phyloP scores from a whole-genome alignment of 1,140 invertebrate genomes.

The Globodera ellingtonae region DNA sequence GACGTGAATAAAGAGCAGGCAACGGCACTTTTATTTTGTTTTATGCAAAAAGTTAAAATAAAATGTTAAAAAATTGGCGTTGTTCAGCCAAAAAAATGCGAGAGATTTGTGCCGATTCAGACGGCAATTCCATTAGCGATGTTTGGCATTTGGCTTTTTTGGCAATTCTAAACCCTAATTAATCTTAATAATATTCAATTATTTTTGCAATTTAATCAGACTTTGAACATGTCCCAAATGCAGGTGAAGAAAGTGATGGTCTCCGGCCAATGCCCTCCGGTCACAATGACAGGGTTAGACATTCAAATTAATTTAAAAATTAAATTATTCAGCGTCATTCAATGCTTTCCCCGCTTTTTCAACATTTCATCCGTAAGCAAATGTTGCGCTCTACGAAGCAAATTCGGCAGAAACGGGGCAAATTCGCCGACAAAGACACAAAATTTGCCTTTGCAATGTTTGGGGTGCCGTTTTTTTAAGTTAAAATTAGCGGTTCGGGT shows the following conservation, averaged over 20 bases:
- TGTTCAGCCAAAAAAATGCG: no score
- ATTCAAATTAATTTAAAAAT: not conserved
- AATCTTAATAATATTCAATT: no score
- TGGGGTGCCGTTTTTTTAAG: conserved; percentile 12
- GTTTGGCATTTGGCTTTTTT: no score
- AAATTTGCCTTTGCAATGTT: conserved; percentile 22
- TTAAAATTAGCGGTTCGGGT: not conserved
- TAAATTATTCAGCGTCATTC: conserved; percentile 17
- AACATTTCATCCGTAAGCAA: conserved; percentile 24
- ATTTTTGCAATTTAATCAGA: not conserved
- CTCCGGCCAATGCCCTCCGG: conserved; percentile 28
- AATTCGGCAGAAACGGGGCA: conserved; percentile 7
- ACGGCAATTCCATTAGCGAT: no score
- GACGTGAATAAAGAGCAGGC: conserved; percentile 35
- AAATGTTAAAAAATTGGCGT: not conserved
- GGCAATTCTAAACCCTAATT: no score
- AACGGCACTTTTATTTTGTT: not conserved
- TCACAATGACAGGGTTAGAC: conserved; percentile 29
- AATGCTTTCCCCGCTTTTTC: conserved; percentile 25
- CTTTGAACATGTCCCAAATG: not conserved
- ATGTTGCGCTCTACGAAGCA: conserved; percentile 12
- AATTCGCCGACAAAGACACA: not conserved
- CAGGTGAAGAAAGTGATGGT: conserved; percentile 34
- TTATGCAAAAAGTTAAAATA: not conserved
- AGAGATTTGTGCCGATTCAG: no score